Evolutionary conservation across 2,113 vertebrate species (phyloP).

Genomic region (Ramphastos sulfuratus): DNA sequence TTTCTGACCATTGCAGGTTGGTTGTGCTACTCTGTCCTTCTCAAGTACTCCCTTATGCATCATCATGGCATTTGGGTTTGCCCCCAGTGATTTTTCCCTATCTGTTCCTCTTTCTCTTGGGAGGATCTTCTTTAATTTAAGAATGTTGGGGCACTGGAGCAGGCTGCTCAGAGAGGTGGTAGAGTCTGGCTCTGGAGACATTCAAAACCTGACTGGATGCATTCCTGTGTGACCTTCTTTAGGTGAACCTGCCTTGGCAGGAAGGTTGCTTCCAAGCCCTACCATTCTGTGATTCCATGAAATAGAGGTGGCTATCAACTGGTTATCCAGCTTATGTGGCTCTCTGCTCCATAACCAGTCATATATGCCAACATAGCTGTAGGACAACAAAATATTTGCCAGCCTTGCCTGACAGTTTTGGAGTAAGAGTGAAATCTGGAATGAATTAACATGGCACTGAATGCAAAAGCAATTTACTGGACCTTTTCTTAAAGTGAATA

Average conservation of each 20-base stretch:
- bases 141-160: too few species aligned
- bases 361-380: not conserved
- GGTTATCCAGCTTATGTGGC: not conserved
- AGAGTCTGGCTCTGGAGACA: too few species aligned
- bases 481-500: not conserved
- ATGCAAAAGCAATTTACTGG: not conserved
- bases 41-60: not conserved
- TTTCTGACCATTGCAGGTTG: not conserved
- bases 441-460: not conserved
- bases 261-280: too few species aligned
- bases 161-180: too few species aligned
- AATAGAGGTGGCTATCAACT: not conserved
- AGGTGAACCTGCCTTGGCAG: too few species aligned
- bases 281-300: not conserved
- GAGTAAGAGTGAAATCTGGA: not conserved
- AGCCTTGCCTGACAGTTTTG: not conserved
- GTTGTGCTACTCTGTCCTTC: not conserved
- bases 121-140: too few species aligned
- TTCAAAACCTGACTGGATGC: too few species aligned
- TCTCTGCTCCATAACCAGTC: not conserved
- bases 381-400: not conserved
- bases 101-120: not conserved
- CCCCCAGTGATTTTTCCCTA: not conserved
- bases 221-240: too few species aligned
- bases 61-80: not conserved